Evolutionary conservation across 35 echinoderm and acorn worm species (phyloP).

Genomic region (Anneissia japonica): DNA sequence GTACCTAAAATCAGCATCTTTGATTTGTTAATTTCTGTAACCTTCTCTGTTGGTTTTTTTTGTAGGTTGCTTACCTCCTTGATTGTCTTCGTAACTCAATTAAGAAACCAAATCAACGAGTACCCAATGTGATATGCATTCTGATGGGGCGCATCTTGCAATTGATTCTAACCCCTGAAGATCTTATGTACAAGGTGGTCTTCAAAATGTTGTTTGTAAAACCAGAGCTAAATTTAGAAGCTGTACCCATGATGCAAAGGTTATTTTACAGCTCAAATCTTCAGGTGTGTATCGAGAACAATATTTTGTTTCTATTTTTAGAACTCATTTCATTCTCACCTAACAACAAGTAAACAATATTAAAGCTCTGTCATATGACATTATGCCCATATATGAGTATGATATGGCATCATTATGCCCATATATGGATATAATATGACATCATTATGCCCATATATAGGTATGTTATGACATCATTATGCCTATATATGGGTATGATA

Average conservation of each 20-base stretch:
- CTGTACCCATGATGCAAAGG: slow-evolving; percentile 57
- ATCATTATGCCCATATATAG: too few relatives aligned
- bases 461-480: too few relatives aligned
- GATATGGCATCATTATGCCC: too few relatives aligned
- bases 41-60: too few relatives aligned
- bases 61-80: slow-evolving; percentile 64
- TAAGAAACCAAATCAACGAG: slow-evolving; percentile 35
- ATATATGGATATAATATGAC: too few relatives aligned
- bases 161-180: slow-evolving; percentile 50
- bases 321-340: too few relatives aligned
- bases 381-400: too few relatives aligned
- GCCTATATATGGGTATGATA: too few relatives aligned
- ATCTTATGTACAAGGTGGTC: slow-evolving; percentile 52
- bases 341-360: too few relatives aligned
- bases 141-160: slow-evolving; percentile 36
- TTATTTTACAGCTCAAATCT: slow-evolving; percentile 49
- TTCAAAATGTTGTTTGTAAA: slow-evolving; percentile 66
- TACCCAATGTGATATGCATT: slow-evolving; percentile 41
- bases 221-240: slow-evolving; percentile 47
- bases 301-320: not conserved
- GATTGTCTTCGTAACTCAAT: slow-evolving; percentile 73
- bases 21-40: too few relatives aligned
- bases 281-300: slow-evolving; percentile 31
- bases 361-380: too few relatives aligned
- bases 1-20: too few relatives aligned